Conservation (phyloP, 2,113 vertebrate genomes). For the Sarotherodon lohbergeri region DNA sequence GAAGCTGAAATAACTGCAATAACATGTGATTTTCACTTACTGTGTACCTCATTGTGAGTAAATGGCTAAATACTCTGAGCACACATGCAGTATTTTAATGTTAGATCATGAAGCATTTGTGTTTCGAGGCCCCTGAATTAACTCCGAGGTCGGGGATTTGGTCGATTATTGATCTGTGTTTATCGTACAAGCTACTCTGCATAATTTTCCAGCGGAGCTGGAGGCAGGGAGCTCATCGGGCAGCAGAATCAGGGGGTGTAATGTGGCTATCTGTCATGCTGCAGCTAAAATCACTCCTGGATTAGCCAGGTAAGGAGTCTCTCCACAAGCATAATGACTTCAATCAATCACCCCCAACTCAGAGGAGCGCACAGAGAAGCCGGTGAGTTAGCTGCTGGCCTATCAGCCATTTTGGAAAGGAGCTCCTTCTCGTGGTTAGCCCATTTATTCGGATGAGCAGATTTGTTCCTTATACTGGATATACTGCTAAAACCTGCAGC, state of each 20-base stretch:
- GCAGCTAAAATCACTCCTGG: slow-evolving; percentile 65
- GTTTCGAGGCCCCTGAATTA: neutral
- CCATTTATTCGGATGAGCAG: neutral
- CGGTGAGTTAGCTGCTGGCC: slow-evolving; percentile 36
- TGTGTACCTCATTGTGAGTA: neutral
- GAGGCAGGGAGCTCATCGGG: slow-evolving; percentile 38
- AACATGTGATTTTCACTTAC: neutral
- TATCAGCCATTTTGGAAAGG: slow-evolving; percentile 49
- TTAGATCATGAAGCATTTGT: neutral
- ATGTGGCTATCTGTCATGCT: slow-evolving; percentile 65
- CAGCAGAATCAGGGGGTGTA: slow-evolving; percentile 45
- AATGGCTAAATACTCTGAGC: neutral
- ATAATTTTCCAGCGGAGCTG: slow-evolving; percentile 24
- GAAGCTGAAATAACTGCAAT: neutral
- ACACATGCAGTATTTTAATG: neutral
- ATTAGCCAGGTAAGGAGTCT: slow-evolving; percentile 71
- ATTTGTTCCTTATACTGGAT: neutral
- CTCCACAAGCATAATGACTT: slow-evolving; percentile 65
- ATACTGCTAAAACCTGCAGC: neutral
- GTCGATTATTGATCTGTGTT: slow-evolving; percentile 6
- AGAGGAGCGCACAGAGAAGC: neutral
- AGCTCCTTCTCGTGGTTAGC: slow-evolving; percentile 1
- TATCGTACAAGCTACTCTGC: slow-evolving; percentile 14
- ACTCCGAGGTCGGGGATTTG: neutral
- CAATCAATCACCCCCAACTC: slow-evolving; percentile 63